phyloP scores from a whole-genome alignment of 2,113 vertebrate genomes.

The Pterophyllum scalare region DNA sequence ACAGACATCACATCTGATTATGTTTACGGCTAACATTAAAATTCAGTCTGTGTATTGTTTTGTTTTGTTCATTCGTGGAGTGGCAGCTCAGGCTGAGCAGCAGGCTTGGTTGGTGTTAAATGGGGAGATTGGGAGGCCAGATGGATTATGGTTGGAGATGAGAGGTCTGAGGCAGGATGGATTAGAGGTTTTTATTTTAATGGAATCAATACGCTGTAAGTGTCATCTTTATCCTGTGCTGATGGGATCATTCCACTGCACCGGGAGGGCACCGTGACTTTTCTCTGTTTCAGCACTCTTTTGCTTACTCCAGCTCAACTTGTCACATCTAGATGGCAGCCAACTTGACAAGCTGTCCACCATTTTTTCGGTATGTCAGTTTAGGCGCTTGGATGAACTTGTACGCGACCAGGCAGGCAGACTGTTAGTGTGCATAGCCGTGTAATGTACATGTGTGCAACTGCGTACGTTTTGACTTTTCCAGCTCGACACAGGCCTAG shows the following conservation, averaged over 20 bases:
- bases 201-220: constrained; percentile 79
- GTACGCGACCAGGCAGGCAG: neutral
- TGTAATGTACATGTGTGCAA: constrained; percentile 49
- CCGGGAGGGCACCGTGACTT: constrained; percentile 69
- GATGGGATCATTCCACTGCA: constrained; percentile 80
- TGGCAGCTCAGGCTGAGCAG: constrained; percentile 45
- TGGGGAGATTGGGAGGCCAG: constrained; percentile 64
- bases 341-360: constrained; percentile 20
- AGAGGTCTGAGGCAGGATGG: constrained; percentile 74
- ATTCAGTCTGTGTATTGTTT: constrained; percentile 60
- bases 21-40: constrained; percentile 49
- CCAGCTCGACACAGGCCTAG: constrained; percentile 29
- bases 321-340: constrained; percentile 55
- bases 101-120: constrained; percentile 68
- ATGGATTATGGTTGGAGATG: constrained; percentile 78
- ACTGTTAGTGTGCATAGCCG: constrained; percentile 37
- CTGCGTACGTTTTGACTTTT: constrained; percentile 54
- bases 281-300: constrained; percentile 54
- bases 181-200: constrained; percentile 76
- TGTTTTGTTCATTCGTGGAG: constrained; percentile 65
- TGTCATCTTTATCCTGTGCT: constrained; percentile 74
- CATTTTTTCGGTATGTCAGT: constrained; percentile 31
- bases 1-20: constrained; percentile 25
- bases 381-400: constrained; percentile 40
- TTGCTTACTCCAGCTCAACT: constrained; percentile 54